A percentile compares a stretch with the other conserved stretches of the same genome.
Conservation (phyloP, 2,113 vertebrate genomes). For the Oenanthe melanoleuca region DNA sequence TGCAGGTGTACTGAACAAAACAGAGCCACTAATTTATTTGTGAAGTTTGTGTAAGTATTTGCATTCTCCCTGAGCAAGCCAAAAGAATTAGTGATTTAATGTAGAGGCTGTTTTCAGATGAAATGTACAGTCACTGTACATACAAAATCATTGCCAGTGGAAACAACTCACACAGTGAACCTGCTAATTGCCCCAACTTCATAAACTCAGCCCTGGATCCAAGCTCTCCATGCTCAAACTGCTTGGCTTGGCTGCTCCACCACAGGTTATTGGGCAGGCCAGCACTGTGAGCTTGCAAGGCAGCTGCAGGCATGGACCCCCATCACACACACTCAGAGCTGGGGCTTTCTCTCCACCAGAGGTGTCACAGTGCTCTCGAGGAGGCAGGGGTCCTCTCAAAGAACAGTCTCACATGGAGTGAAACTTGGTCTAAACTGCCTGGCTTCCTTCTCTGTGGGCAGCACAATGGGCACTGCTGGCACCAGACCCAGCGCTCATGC, state of each 20-base stretch:
- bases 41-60: conserved; percentile 13
- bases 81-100: conserved; percentile 26
- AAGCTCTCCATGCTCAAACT: background rate
- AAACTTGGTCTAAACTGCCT: background rate
- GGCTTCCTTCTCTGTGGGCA: background rate
- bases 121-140: background rate
- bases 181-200: conserved; percentile 11
- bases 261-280: background rate
- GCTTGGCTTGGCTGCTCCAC: background rate
- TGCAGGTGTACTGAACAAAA: background rate
- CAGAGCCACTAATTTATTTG: background rate
- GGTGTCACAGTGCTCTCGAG: background rate
- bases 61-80: background rate
- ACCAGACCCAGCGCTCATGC: too few species aligned
- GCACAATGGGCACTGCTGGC: accelerated
- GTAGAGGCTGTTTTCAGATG: background rate
- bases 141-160: conserved; percentile 43
- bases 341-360: background rate
- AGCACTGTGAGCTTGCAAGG: background rate
- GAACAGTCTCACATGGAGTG: background rate
- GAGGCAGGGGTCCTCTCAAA: background rate
- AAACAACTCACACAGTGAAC: conserved; percentile 32
- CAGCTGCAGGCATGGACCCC: background rate
- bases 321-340: background rate
- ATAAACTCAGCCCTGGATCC: background rate